phyloP scores from a whole-genome alignment of 2,888 invertebrate species.

The Callimorpha dominula region DNA sequence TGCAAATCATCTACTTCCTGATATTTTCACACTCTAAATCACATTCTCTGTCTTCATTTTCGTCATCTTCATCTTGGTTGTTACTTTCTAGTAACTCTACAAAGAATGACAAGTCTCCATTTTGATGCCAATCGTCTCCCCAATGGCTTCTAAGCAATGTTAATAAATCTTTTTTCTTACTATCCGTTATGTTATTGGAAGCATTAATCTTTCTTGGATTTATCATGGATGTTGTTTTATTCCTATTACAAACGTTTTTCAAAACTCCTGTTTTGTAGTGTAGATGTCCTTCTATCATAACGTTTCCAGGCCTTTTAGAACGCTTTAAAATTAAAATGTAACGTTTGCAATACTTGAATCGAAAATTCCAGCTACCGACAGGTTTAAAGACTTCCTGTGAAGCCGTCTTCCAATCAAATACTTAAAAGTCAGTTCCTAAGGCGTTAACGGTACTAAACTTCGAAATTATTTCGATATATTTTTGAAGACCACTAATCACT shows the following conservation, averaged over 20 bases:
- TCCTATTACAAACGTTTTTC: background rate
- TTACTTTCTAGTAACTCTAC: no score
- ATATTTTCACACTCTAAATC: no score
- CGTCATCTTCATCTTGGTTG: background rate
- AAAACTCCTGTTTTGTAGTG: background rate
- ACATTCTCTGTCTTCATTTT: background rate
- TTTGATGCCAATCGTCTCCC: background rate
- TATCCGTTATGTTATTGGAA: background rate
- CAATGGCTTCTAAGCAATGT: background rate
- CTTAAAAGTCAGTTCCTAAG: background rate
- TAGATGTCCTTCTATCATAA: conserved; percentile 35
- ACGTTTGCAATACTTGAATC: conserved; percentile 40
- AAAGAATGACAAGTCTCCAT: background rate
- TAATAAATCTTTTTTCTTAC: background rate
- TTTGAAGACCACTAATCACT: background rate
- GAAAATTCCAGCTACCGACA: conserved; percentile 39
- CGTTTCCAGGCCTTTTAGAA: conserved; percentile 41
- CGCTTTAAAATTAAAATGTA: conserved; percentile 38
- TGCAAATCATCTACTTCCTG: conserved; percentile 2
- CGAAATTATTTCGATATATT: background rate
- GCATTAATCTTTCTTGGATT: background rate
- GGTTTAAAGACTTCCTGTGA: conserved; percentile 40
- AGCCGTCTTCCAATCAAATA: conserved; percentile 43
- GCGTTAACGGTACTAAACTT: background rate
- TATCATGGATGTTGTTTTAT: background rate